Base-by-base conservation (phyloP, 2,113 vertebrate species). In the Trachemys scripta region DNA sequence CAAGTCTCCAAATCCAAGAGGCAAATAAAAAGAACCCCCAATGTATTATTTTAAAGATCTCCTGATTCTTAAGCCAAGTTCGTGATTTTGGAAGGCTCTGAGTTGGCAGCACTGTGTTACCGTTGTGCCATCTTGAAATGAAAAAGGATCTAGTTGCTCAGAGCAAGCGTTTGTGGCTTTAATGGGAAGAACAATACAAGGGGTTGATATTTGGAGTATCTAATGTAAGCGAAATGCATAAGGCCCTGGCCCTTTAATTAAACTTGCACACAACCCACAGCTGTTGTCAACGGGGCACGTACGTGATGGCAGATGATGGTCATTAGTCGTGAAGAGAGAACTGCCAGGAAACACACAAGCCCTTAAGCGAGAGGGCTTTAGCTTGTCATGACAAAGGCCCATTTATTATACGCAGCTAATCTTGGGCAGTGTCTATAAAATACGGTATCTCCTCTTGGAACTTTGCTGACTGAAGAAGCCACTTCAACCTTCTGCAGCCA, bases 401-500 rank as follows among this genome's bases (percentile, higher is more conserved):
- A 62, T 95, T 97, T 93, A 95, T 97, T 96, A 62, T 76, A 53
- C 87, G 84, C 96, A 89, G 96, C 6, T 35, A 97, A 75, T 87
- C 91, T 82, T 35, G 90, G 13, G 31, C 25, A 2, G 56, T 53
- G 5, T 59, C 84, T 95, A 9, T 82, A 35, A 31, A 94, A 8
- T 27, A 11, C 49, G 22, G 42, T 84, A 94, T 94, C 84, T 93
- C 17, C 20, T 38, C 49, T 27, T 54, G 69, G 27, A 88, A 42
- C 20, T 47, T 62, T 54, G 65, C 65, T 45, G 91, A 6, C 35
- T 82, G 92, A 80, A 95, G 96, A 96, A 95, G 90, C 85, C 79
- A 51, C 16, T 2, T 31, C 47, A 0, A 16, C 49, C 85, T 92
- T 88, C 90, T 84, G 22, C 76, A 80, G 84, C 57, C 24, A 45